A percentile compares a stretch with the other conserved stretches of the same genome.
These are phyloP conservation scores for Zygogramma bicolorata DNA, from an alignment of 2,888 invertebrate species.

Conservation along the genomic window DNA sequence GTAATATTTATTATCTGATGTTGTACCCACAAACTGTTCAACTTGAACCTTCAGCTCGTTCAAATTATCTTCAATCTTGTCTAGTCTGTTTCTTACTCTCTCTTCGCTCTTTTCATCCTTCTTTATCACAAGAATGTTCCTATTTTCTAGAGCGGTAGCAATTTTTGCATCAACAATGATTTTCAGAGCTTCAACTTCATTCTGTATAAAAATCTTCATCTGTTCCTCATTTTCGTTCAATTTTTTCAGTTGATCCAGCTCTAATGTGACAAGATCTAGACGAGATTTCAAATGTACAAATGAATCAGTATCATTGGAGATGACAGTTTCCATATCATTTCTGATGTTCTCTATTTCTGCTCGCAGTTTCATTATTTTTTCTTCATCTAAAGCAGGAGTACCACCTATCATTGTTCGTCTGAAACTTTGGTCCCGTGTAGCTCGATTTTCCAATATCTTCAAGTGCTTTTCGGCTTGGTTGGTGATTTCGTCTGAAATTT, in stretches of 20 bases:
- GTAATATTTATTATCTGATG: constrained; percentile 44
- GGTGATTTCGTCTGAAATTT: constrained; percentile 38
- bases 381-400: constrained; percentile 29
- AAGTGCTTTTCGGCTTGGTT: constrained; percentile 50
- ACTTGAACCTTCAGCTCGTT: constrained; percentile 42
- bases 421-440: constrained; percentile 49
- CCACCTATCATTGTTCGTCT: constrained; percentile 15
- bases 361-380: constrained; percentile 43
- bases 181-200: constrained; percentile 47
- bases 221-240: constrained; percentile 45
- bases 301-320: constrained; percentile 35
- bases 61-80: constrained; percentile 44
- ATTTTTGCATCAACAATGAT: constrained; percentile 50
- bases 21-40: constrained; percentile 44
- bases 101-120: constrained; percentile 34
- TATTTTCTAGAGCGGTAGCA: constrained; percentile 41
- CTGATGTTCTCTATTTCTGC: constrained; percentile 43
- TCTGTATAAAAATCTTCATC: constrained; percentile 44
- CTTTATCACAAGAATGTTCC: constrained; percentile 11
- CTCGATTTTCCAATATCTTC: constrained; percentile 53
- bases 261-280: constrained; percentile 46
- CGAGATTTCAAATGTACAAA: constrained; percentile 45
- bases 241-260: constrained; percentile 42
- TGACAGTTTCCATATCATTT: constrained; percentile 41
- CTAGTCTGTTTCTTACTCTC: constrained; percentile 33